Percentiles rank a stretch among this genome's conserved stretches.
Conservation (phyloP, 2,113 vertebrate genomes). For the Rutilus rutilus region DNA sequence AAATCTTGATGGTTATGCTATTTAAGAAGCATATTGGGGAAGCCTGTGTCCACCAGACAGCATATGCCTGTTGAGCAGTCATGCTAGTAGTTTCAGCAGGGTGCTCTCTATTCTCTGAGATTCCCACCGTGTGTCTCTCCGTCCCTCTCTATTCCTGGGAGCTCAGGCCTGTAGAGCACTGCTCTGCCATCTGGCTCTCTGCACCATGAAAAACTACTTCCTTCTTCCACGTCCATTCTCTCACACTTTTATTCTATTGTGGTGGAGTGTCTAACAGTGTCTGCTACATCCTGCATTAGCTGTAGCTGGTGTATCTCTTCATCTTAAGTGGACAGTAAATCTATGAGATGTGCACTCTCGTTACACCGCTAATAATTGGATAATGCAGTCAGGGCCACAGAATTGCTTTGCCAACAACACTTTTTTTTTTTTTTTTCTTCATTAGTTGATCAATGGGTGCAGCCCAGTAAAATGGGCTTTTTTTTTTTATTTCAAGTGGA, state of each 20-base stretch:
- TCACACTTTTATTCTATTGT: constrained; percentile 35
- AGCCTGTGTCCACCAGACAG: background rate
- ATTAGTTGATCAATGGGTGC: constrained; percentile 32
- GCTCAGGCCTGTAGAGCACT: constrained; percentile 26
- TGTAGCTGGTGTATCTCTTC: constrained; percentile 29
- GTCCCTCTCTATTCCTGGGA: constrained; percentile 17
- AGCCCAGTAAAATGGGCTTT: constrained; percentile 37
- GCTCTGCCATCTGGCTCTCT: background rate
- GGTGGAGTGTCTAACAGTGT: constrained; percentile 27
- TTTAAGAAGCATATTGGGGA: background rate
- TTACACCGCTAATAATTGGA: constrained; percentile 38
- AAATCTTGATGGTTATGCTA: background rate
- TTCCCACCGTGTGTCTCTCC: constrained; percentile 53
- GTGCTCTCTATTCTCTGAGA: background rate
- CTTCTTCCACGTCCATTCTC: background rate
- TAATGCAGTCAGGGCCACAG: constrained; percentile 47
- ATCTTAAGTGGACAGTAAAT: constrained; percentile 52
- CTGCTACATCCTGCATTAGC: constrained; percentile 26
- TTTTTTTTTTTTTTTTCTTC: constrained; percentile 2
- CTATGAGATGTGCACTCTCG: constrained; percentile 30
- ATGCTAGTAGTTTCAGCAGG: constrained; percentile 21
- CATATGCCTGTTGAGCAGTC: constrained; percentile 16
- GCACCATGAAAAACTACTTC: background rate
- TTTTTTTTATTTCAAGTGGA: constrained; percentile 48
- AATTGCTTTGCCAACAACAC: constrained; percentile 32